Evolutionary conservation across 2,113 vertebrate genomes (phyloP), one percentile per base, ranked within the genome.

Genomic region (Dendropsophus ebraccatus): DNA sequence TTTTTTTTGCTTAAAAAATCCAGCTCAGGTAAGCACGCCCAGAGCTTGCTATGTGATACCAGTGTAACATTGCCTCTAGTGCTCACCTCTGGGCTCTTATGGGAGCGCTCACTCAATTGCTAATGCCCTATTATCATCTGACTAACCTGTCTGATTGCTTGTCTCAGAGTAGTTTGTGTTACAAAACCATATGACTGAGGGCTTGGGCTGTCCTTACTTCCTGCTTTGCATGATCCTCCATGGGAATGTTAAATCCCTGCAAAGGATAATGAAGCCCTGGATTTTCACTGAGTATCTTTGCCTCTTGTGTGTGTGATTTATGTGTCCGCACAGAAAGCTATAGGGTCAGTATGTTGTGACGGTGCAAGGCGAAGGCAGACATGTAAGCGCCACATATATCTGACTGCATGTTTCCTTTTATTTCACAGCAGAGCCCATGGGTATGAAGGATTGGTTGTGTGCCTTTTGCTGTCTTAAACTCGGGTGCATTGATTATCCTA

Each of bases 371-470:
- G 19, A 52, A 28, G 28, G 30, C 32, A 19, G 32, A 21, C 67
- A 70, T 50, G 52, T 58, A 37, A 23, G 19, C 11, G 4, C 8
- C n/a, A 11, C 14, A 6, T 25, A 6, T 25, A 35, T 45, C 54
- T 84, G 14, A 84, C 21, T 60, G 1, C n/a, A 45, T 74, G 23
- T 45, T n/a, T 58, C 50, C 60, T 32, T 45, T 49, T 79, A 19
- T 70, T n/a, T 25, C 23, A n/a, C 9, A 45, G 17, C 35, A 85
- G 82, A 73, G 41, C 67, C 90, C 88, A 93, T 92, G 92, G 91
- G 91, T 89, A 87, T 90, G 85, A 87, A 88, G 47, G 87, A 72
- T 70, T 92, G 91, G 91, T 88, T 92, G 76, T 80, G 89, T 74
- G 87, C 69, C 69, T 69, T 83, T 82, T 91, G 90, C 86, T 90